These are phyloP conservation scores for Hydrochoerus hydrochaeris DNA, from an alignment of 2,113 vertebrate species.

Conservation along the genomic window DNA sequence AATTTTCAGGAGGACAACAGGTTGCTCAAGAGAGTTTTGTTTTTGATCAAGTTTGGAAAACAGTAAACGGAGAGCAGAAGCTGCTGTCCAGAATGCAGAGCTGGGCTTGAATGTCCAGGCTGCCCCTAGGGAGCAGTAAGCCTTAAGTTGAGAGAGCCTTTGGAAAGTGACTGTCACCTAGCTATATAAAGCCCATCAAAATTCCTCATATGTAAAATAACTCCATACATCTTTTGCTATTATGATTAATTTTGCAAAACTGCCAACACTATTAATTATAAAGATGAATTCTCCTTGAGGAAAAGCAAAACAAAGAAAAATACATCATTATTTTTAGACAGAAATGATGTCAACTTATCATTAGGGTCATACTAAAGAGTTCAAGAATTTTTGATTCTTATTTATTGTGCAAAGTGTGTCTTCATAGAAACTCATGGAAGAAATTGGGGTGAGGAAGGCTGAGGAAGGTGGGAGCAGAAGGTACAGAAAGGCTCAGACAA, in stretches of 20 bases:
- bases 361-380: not conserved
- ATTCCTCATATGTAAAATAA: not conserved
- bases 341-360: not conserved
- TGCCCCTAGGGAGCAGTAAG: not conserved
- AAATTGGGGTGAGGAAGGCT: accelerated
- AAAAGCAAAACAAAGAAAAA: not conserved
- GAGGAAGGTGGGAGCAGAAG: not conserved
- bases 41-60: not conserved
- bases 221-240: not conserved
- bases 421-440: not conserved
- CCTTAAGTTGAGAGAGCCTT: not conserved
- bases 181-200: not conserved
- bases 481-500: not conserved
- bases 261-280: not conserved
- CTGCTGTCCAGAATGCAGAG: not conserved
- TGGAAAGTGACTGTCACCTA: not conserved
- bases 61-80: not conserved
- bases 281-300: not conserved
- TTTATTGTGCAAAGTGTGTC: not conserved
- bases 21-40: not conserved
- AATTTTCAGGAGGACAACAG: not conserved
- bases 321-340: not conserved
- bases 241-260: not conserved
- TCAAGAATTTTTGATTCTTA: not conserved
- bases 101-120: not conserved